Evolutionary conservation across 2,888 invertebrate species (phyloP).

Genomic region (Drosophila vallismaia): DNA sequence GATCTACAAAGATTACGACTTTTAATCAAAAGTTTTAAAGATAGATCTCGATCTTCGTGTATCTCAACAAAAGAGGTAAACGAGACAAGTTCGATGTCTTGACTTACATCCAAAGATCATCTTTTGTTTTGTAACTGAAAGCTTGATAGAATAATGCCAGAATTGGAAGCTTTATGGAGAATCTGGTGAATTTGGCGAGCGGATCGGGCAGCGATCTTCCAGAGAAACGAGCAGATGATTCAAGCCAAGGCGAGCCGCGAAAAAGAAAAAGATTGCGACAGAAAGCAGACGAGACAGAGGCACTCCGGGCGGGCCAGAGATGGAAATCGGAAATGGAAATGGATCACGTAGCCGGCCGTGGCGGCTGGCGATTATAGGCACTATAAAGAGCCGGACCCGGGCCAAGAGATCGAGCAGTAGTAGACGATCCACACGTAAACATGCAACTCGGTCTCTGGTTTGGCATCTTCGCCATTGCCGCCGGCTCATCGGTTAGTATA

Average conservation of each 20-base stretch:
- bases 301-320: conserved; percentile 12
- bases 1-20: background rate
- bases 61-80: too few species aligned
- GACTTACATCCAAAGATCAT: too few species aligned
- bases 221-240: conserved; percentile 10
- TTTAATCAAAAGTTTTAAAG: too few species aligned
- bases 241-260: conserved; percentile 21
- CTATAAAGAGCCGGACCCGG: conserved; percentile 68
- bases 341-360: conserved; percentile 66
- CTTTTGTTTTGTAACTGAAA: background rate
- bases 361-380: conserved; percentile 54
- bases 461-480: conserved; percentile 78
- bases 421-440: conserved; percentile 58
- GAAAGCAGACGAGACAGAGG: conserved; percentile 44
- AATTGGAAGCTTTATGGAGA: conserved; percentile 1
- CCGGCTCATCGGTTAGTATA: conserved; percentile 78
- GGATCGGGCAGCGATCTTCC: conserved; percentile 6
- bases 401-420: conserved; percentile 61
- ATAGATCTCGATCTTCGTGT: too few species aligned
- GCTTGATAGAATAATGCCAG: background rate
- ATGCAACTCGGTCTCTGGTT: conserved; percentile 80
- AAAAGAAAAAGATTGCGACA: conserved; percentile 19
- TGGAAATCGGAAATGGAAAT: conserved; percentile 73
- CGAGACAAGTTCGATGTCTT: too few species aligned
- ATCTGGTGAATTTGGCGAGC: background rate